Evolutionary conservation across 2,113 vertebrate genomes (phyloP), one percentile per base, ranked within the genome.

Genomic region (Rhinolophus sinicus): DNA sequence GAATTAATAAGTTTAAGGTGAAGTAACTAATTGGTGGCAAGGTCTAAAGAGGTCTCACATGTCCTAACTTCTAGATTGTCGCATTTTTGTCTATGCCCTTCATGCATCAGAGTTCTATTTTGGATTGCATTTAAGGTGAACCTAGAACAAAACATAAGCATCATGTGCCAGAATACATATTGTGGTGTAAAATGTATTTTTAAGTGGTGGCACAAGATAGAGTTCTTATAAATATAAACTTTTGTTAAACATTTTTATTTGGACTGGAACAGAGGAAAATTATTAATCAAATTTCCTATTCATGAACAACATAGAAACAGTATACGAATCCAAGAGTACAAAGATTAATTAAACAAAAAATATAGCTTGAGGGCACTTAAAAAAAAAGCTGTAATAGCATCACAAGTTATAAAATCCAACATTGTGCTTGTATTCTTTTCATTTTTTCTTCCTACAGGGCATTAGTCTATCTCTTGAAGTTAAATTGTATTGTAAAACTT

Each of bases 281-380:
- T 21, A 85, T 64, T 69, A 35, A 50, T 93, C 19, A 80, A 65
- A 89, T 64, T 60, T 92, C 40, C 35, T 81, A 33, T 72, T 88
- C 14, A 89, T 50, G 26, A 93, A 82, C 35, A 70, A 77, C 69
- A 77, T 88, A 38, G 77, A 86, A 85, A 78, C 28, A 9, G 24
- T 38, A 28, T 73, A 47, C 78, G 73, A 93, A 54, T 69, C n/a
- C 13, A 82, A 90, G 60, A 44, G 58, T 60, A 6, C n/a, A 86
- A 38, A 93, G 67, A 77, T 92, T 93, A 96, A 84, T 90, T 93
- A 84, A 67, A 73, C 52, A 85, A 50, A 87, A 84, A 72, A 26
- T 65, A 69, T 44, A 65, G 33, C 62, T 64, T 54, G 21, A 44
- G 52, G 76, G 10, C 35, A 82, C 44, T 83, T n/a, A 15, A 47